Evolutionary conservation across 1,140 invertebrate genomes (phyloP), one percentile per base, ranked within the genome.

Genomic region (Metopolophium dirhodum): DNA sequence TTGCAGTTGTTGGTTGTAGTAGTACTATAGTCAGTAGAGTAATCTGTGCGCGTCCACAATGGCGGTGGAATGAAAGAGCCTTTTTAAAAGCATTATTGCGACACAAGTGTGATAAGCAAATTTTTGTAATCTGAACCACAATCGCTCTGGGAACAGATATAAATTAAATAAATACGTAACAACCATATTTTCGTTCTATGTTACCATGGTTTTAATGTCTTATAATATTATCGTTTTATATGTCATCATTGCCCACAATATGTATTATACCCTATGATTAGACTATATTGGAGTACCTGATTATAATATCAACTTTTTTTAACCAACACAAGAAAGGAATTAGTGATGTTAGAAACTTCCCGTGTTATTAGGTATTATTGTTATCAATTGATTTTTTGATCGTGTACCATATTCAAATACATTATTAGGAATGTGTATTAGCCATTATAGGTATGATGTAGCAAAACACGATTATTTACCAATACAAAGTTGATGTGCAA

Each of bases 61-160:
- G 89, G 1, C 57, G 9, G 35, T 90, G 26, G 37, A 45, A 61
- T 61, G 89, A 41, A 45, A 45, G 30, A 35, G 26, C 37, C 30
- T 41, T 57, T 87, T 49, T 49, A 86, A 93, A 47, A 23, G 11
- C 49, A 37, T 93, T 68, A 93, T 93, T 93, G 93, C 45, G 54
- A 68, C 37, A 94, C 93, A 94, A 97, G 94, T 88, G 95, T 95
- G 93, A 97, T 95, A 85, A 97, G 95, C 93, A 96, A 95, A 88
- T 95, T 95, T 95, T 96, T 96, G 95, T 96, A 96, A 94, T 96
- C 96, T 35, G 96, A 96, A 47, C 94, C 94, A 94, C 95, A 95
- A 95, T 96, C 95, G 93, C 94, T 95, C 95, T 96, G 95, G 41
- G 95, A 95, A 95, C 94, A 94, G 95, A 94, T n/a, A 89, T n/a